Percentiles rank a stretch among this genome's conserved stretches.
Conservation (phyloP, 23 tunicate genomes). For the Halocynthia roretzi region DNA sequence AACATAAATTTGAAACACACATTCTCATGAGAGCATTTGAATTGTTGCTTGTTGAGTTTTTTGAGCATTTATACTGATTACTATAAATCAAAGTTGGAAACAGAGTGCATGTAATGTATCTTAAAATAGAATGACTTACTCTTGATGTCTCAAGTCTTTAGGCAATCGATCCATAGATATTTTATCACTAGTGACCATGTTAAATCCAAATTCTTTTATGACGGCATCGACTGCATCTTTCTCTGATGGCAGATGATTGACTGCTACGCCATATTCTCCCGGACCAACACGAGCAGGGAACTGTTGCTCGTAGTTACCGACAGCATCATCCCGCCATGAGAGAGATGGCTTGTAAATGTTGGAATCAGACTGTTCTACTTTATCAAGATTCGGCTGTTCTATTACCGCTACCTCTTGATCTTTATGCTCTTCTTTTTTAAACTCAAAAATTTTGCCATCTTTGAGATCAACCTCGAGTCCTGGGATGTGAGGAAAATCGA, state of each 20-base stretch:
- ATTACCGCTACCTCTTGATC: background rate
- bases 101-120: too few species aligned
- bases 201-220: slow-evolving; percentile 97
- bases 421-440: slow-evolving; percentile 11
- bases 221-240: slow-evolving; percentile 69
- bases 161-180: slow-evolving; percentile 95
- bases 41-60: too few species aligned
- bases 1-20: too few species aligned
- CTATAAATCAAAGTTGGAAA: too few species aligned
- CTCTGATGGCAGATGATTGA: slow-evolving; percentile 39
- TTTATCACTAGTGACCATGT: slow-evolving; percentile 94
- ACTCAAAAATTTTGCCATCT: slow-evolving; percentile 33
- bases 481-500: slow-evolving; percentile 58
- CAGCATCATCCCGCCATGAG: slow-evolving; percentile 43
- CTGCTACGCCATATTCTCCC: slow-evolving; percentile 92
- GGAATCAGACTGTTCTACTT: slow-evolving; percentile 3
- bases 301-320: slow-evolving; percentile 57
- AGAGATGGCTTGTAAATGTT: slow-evolving; percentile 25
- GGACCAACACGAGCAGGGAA: slow-evolving; percentile 64
- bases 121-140: slow-evolving; percentile 32
- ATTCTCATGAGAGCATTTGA: too few species aligned
- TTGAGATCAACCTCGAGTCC: slow-evolving; percentile 77
- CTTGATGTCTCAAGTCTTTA: slow-evolving; percentile 87
- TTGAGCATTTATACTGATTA: too few species aligned
- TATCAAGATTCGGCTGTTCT: background rate